Conservation (phyloP, 2,888 invertebrate genomes). For the Chymomyza caudatula region DNA sequence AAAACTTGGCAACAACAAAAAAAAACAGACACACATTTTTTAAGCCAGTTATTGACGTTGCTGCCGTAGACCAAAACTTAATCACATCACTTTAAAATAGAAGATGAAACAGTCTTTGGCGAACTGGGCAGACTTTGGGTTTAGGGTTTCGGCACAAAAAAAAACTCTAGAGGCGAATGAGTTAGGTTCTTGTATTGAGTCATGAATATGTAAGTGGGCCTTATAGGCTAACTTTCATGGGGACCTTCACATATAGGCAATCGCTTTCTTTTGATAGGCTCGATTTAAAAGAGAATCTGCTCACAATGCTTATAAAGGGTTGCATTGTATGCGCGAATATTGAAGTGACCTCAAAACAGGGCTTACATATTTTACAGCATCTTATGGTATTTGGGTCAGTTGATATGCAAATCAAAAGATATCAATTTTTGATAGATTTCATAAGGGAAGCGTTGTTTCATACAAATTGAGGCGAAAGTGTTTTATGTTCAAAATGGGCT, state of each 20-base stretch:
- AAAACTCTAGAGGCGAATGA: slow-evolving; percentile 30
- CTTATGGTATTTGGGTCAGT: too few relatives aligned
- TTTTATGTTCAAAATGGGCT: too few relatives aligned
- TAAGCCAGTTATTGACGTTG: slow-evolving; percentile 36
- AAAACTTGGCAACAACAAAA: slow-evolving; percentile 13
- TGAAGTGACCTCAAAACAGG: too few relatives aligned
- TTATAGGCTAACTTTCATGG: background rate
- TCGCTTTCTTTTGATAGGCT: too few relatives aligned
- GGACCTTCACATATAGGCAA: background rate
- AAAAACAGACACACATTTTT: slow-evolving; percentile 1
- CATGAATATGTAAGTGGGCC: slow-evolving; percentile 45
- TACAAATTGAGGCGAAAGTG: too few relatives aligned
- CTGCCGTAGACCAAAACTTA: slow-evolving; percentile 35
- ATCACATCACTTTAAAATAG: slow-evolving; percentile 62
- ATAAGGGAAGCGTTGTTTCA: too few relatives aligned
- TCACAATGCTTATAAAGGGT: too few relatives aligned
- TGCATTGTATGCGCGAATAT: too few relatives aligned
- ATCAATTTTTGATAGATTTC: too few relatives aligned
- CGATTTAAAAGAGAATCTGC: too few relatives aligned
- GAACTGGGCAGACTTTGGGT: slow-evolving; percentile 27
- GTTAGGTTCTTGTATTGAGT: slow-evolving; percentile 30
- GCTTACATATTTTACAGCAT: too few relatives aligned
- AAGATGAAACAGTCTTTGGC: slow-evolving; percentile 56
- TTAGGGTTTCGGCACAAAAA: slow-evolving; percentile 2
- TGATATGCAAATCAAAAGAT: too few relatives aligned